These are phyloP conservation scores for Drosophila dunni DNA, from an alignment of 1,140 invertebrate species.

Conservation along the genomic window DNA sequence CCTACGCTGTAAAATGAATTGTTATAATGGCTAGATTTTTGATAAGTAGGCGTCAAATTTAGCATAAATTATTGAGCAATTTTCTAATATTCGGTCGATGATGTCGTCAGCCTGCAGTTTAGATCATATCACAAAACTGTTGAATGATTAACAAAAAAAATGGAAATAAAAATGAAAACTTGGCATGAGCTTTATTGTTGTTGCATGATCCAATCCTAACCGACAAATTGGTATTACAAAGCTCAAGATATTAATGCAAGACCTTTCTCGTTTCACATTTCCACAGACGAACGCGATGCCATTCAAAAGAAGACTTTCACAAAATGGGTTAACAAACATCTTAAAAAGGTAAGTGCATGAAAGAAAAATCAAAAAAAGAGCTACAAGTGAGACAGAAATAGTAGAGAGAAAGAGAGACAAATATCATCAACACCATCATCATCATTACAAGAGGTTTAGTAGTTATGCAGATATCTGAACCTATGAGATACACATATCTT, in stretches of 20 bases:
- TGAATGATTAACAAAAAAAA: constrained; percentile 23
- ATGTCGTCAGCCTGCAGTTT: constrained; percentile 53
- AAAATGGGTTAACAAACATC: constrained; percentile 99
- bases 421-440: constrained; percentile 25
- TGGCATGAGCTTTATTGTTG: constrained; percentile 32
- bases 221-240: constrained; percentile 23
- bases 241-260: constrained; percentile 11
- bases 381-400: not conserved
- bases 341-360: constrained; percentile 95
- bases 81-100: constrained; percentile 10
- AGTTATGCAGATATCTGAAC: constrained; percentile 27
- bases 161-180: not conserved
- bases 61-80: constrained; percentile 51
- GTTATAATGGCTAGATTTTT: constrained; percentile 33
- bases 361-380: constrained; percentile 34
- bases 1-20: constrained; percentile 42
- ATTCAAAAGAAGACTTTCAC: constrained; percentile 99
- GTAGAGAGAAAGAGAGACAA: not conserved
- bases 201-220: constrained; percentile 54
- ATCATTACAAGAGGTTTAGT: constrained; percentile 13
- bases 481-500: not conserved
- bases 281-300: constrained; percentile 98
- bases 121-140: constrained; percentile 38
- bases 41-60: constrained; percentile 51
- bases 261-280: constrained; percentile 73